A percentile compares a stretch with the other conserved stretches of the same genome.
phyloP scores from a whole-genome alignment of 2,797 vertebrate genomes.

The Limosa lapponica region DNA sequence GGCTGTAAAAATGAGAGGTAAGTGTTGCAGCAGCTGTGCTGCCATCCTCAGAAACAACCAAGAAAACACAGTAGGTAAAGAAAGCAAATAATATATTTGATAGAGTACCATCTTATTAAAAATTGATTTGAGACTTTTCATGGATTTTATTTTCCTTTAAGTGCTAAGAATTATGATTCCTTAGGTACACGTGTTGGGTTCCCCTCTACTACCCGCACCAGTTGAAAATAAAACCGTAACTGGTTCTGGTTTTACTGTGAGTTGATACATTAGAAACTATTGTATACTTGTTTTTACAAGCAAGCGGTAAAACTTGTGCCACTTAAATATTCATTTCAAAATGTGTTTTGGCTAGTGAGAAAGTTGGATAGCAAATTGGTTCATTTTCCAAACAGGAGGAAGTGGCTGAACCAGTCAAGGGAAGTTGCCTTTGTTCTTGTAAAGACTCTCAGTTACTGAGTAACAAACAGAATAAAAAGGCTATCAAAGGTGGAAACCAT shows the following conservation, averaged over 20 bases:
- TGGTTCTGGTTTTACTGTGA: not conserved
- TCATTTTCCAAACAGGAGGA: not conserved
- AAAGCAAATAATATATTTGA: not conserved
- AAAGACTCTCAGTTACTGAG: not conserved
- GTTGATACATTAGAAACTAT: not conserved
- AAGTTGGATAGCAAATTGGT: not conserved
- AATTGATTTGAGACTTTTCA: not conserved
- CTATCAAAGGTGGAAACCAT: not conserved
- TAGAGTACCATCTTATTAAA: not conserved
- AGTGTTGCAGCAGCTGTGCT: not conserved
- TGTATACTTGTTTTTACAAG: not conserved
- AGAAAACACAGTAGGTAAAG: not conserved
- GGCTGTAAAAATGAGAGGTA: not conserved
- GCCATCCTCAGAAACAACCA: not conserved
- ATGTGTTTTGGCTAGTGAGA: not conserved
- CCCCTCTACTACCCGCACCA: not conserved
- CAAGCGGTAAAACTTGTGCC: not conserved
- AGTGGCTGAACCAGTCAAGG: not conserved
- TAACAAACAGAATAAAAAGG: not conserved
- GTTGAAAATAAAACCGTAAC: not conserved
- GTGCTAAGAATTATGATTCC: not conserved
- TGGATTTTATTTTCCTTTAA: not conserved
- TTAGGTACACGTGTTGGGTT: not conserved
- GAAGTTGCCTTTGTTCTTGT: conserved; percentile 24
- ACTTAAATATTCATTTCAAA: not conserved